Evolutionary conservation across 2,797 vertebrate genomes (phyloP).

Genomic region (Enteromius unitaeniatus): DNA sequence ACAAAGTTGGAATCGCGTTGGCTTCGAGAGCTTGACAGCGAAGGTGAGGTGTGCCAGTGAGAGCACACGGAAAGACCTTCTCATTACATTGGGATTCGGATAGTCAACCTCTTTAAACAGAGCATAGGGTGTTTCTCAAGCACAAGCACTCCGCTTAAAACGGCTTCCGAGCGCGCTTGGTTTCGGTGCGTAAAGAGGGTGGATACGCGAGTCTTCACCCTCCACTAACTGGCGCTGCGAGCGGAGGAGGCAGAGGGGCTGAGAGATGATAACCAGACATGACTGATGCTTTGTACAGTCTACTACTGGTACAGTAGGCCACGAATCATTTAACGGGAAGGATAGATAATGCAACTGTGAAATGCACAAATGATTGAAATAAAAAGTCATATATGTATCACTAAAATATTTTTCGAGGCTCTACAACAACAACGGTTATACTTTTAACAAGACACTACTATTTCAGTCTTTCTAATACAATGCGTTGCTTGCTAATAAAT

Average conservation of each 20-base stretch:
- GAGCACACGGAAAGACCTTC: constrained; percentile 15
- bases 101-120: neutral
- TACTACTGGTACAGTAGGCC: constrained; percentile 53
- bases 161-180: constrained; percentile 57
- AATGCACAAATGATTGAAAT: neutral
- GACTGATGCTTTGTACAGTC: constrained; percentile 66
- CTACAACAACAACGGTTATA: neutral
- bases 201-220: constrained; percentile 71
- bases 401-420: neutral
- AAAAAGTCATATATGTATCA: neutral
- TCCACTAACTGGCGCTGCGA: constrained; percentile 66
- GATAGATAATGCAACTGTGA: constrained; percentile 1
- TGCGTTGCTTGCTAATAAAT: neutral
- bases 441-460: neutral
- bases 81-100: constrained; percentile 38
- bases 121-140: neutral
- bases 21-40: constrained; percentile 21
- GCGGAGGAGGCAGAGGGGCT: constrained; percentile 54
- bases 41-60: constrained; percentile 35
- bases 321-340: constrained; percentile 32
- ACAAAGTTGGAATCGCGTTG: constrained; percentile 53
- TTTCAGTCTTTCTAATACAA: neutral
- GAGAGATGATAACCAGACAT: constrained; percentile 73
- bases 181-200: neutral
- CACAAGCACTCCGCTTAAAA: neutral